phyloP scores from a whole-genome alignment of 2,113 vertebrate genomes.

The Passerina amoena region DNA sequence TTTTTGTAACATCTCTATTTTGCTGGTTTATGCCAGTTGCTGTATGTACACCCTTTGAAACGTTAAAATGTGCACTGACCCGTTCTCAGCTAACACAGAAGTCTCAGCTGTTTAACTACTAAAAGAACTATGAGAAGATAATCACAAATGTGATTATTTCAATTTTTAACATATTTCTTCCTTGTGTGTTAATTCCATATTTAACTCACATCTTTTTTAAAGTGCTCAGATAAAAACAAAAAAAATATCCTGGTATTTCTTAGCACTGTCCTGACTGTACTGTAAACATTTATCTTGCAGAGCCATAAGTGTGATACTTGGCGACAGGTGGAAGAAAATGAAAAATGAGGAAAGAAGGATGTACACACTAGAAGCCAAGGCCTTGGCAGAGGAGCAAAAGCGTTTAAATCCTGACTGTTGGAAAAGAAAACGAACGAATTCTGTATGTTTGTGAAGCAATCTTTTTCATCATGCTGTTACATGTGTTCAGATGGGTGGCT shows the following conservation, averaged over 20 bases:
- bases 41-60: not conserved
- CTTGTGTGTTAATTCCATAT: not conserved
- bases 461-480: not conserved
- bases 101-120: not conserved
- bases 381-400: slow-evolving; percentile 98
- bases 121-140: not conserved
- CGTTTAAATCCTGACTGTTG: slow-evolving; percentile 98
- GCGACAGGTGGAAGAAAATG: slow-evolving; percentile 99
- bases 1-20: not conserved
- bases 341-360: slow-evolving; percentile 95
- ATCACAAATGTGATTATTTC: not conserved
- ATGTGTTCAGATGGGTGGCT: not conserved
- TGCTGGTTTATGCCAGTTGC: not conserved
- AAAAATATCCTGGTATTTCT: not conserved
- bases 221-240: not conserved
- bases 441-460: slow-evolving; percentile 75
- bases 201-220: not conserved
- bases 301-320: slow-evolving; percentile 99
- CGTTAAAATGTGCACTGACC: not conserved
- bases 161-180: not conserved
- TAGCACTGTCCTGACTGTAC: not conserved
- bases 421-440: slow-evolving; percentile 99
- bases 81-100: not conserved
- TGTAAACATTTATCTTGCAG: slow-evolving; percentile 75
- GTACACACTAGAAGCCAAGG: slow-evolving; percentile 98